These are phyloP conservation scores for Parazoanthus swiftii DNA, from an alignment of 92 coral and sea anemone species.

Conservation along the genomic window DNA sequence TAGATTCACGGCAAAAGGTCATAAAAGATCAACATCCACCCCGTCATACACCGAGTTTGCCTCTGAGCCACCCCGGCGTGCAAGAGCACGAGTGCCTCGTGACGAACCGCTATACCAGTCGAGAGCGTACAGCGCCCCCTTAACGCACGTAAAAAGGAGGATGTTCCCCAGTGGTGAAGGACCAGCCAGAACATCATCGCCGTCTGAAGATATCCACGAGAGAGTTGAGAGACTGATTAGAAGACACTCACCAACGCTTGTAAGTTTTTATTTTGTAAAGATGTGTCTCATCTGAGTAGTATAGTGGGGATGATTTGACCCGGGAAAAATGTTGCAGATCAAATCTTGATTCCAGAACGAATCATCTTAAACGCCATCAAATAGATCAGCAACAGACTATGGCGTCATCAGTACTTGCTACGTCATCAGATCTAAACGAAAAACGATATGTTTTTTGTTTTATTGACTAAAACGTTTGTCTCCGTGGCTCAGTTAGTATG, in stretches of 20 bases:
- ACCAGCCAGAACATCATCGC: slow-evolving; percentile 56
- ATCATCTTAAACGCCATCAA: too few relatives aligned
- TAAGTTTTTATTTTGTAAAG: slow-evolving; percentile 14
- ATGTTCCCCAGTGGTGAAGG: slow-evolving; percentile 58
- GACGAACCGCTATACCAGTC: slow-evolving; percentile 82
- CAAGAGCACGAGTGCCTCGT: slow-evolving; percentile 65
- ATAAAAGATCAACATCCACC: slow-evolving; percentile 71
- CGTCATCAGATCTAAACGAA: too few relatives aligned
- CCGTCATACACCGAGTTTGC: slow-evolving; percentile 67
- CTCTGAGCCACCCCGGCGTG: slow-evolving; percentile 74
- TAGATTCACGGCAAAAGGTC: slow-evolving; percentile 74
- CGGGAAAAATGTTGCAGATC: too few relatives aligned
- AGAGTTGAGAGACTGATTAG: slow-evolving; percentile 66
- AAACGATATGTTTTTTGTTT: too few relatives aligned
- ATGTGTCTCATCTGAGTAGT: not conserved
- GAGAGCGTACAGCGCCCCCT: slow-evolving; percentile 91
- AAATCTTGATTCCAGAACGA: too few relatives aligned
- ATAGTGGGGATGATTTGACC: too few relatives aligned
- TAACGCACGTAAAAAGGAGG: slow-evolving; percentile 66
- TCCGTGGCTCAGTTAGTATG: too few relatives aligned
- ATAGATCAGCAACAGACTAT: too few relatives aligned
- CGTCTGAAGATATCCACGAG: slow-evolving; percentile 75
- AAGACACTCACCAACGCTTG: slow-evolving; percentile 43
- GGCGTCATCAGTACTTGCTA: too few relatives aligned
- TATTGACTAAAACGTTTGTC: too few relatives aligned